Base-by-base conservation (phyloP, 2,888 invertebrate genomes). In the Troglohyphantes excavatus region DNA sequence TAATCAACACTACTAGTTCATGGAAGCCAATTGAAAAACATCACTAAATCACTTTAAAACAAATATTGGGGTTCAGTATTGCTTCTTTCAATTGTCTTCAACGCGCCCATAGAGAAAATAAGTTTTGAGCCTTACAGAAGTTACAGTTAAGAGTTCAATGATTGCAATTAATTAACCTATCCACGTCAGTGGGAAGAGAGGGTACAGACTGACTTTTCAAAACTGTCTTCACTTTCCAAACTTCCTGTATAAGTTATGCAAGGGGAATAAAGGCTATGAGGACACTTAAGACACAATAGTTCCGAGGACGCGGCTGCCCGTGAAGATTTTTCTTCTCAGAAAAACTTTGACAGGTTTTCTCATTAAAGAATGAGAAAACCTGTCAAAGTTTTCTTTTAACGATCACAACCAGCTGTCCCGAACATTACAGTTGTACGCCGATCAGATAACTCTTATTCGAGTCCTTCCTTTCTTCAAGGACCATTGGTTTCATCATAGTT, bases 401-500 rank as follows among this genome's bases (percentile, higher is more conserved):
- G 72, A 72, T 53, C 46, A 23, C 46, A 72, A 46, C 72, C 72
- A 72, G 53, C 72, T 72, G 46, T 72, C 46, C 26, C 19, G 72
- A 72, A 72, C 27, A 46, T 43, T 53, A 46, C 53, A n/a, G 53
- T 53, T 23, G 43, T 72, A 23, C 26, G 26, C 23, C 46, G 72
- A 72, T 72, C 72, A 72, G 72, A 72, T 72, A 72, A 72, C n/a
- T 43, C 17, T 21, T 72, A 13, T 17, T n/a, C n/a, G 53, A 53
- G 53, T n/a, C 29, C 29, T 29, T 68, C 68, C 33, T 68, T 65
- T 21, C 33, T 78, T 78, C 78, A 78, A 78, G 78, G 78, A 63
- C 78, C 65, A 78, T 78, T 78, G 65, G 78, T 65, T 78, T 65
- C 76, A 61, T 78, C 39, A 78, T 63, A 33, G 27, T 78, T 78